These are phyloP conservation scores for Xanthia icteritia DNA, from an alignment of 2,888 invertebrate species.

Conservation along the genomic window DNA sequence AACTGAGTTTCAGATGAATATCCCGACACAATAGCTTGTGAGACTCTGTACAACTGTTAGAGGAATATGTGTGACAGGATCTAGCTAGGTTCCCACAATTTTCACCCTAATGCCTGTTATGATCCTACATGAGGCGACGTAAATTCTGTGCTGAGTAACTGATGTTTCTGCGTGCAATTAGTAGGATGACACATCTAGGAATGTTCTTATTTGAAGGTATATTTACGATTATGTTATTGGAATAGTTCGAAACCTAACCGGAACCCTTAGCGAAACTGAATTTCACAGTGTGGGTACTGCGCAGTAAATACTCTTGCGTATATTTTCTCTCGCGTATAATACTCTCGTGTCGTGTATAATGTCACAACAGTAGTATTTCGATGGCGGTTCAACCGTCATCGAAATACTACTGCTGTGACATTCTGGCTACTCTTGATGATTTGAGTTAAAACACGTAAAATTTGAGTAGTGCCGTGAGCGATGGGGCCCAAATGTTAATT, in stretches of 20 bases:
- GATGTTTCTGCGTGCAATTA: not conserved
- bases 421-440: not conserved
- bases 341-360: not conserved
- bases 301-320: not conserved
- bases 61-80: slow-evolving; percentile 30
- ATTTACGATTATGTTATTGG: not conserved
- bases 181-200: not conserved
- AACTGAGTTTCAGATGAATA: slow-evolving; percentile 54
- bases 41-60: slow-evolving; percentile 8
- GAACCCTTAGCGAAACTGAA: not conserved
- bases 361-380: no score
- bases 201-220: not conserved
- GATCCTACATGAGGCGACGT: not conserved
- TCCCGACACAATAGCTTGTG: slow-evolving; percentile 50
- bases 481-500: not conserved
- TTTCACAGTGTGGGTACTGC: not conserved
- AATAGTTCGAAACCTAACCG: not conserved
- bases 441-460: not conserved
- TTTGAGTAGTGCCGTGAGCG: not conserved
- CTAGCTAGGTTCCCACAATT: slow-evolving; percentile 31
- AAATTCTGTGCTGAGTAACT: slow-evolving; percentile 24
- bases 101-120: slow-evolving; percentile 24
- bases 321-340: no score
- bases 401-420: not conserved
- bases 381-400: no score